A percentile compares a stretch with the other conserved stretches of the same genome.
phyloP scores from a whole-genome alignment of 1,140 invertebrate genomes.

The Ostrea edulis region DNA sequence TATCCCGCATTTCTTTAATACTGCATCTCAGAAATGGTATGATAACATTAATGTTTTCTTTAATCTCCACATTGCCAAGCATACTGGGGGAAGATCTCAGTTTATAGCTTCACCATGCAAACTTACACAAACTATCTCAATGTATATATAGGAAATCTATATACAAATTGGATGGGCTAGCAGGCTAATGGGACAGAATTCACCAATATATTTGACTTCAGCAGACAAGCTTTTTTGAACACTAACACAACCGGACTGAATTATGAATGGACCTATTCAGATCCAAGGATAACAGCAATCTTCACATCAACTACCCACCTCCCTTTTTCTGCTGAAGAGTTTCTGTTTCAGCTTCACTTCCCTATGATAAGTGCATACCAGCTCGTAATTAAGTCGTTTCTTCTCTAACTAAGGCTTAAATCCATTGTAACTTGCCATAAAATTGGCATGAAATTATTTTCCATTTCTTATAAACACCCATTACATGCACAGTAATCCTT shows the following conservation, averaged over 20 bases:
- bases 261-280: neutral
- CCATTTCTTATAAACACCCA: conserved; percentile 27
- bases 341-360: neutral
- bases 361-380: neutral
- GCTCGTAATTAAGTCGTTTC: neutral
- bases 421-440: conserved; percentile 10
- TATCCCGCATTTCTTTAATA: neutral
- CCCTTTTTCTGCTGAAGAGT: neutral
- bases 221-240: neutral
- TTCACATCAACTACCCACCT: neutral
- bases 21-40: neutral
- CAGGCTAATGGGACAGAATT: neutral
- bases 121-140: neutral
- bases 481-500: conserved; percentile 36
- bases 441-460: conserved; percentile 31
- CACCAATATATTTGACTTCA: neutral
- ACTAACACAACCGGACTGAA: neutral
- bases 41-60: neutral
- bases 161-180: neutral
- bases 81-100: neutral
- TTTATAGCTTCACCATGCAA: neutral
- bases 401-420: conserved; percentile 12
- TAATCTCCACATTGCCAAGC: neutral
- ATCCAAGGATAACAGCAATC: conserved; percentile 4
- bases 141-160: neutral